These are phyloP conservation scores for Brachionus manjavacas DNA, from an alignment of 1,140 invertebrate genomes.

Conservation along the genomic window DNA sequence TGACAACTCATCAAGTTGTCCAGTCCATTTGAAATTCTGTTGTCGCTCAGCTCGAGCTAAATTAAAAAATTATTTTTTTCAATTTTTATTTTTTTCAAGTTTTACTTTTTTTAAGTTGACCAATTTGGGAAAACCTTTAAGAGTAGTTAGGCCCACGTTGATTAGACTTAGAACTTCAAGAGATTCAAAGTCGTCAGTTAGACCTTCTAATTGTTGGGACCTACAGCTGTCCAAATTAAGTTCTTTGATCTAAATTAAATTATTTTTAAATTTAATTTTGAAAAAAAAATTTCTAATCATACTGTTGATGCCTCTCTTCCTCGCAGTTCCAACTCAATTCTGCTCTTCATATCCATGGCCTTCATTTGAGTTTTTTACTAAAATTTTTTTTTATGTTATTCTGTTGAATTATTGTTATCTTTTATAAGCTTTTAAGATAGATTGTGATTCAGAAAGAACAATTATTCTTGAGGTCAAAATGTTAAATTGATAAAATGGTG, in stretches of 20 bases:
- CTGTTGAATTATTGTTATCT: no score
- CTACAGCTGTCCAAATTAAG: slow-evolving; percentile 91
- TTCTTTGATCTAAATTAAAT: slow-evolving; percentile 62
- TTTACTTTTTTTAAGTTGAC: slow-evolving; percentile 70
- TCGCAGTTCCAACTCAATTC: slow-evolving; percentile 37
- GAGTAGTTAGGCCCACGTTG: slow-evolving; percentile 85
- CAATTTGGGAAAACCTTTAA: slow-evolving; percentile 88
- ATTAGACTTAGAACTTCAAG: slow-evolving; percentile 85
- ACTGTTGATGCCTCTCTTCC: slow-evolving; percentile 23
- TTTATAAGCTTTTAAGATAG: not conserved
- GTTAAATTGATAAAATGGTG: not conserved
- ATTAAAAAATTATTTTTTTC: slow-evolving; percentile 43
- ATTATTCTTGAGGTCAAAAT: not conserved
- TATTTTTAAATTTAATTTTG: no score
- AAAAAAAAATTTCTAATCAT: not conserved
- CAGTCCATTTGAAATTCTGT: slow-evolving; percentile 82
- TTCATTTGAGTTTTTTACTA: slow-evolving; percentile 38
- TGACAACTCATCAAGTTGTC: slow-evolving; percentile 75
- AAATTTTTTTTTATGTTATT: no score
- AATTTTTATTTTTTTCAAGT: not conserved
- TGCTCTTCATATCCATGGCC: slow-evolving; percentile 39
- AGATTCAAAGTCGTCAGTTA: slow-evolving; percentile 83
- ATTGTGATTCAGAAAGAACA: not conserved
- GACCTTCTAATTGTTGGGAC: slow-evolving; percentile 80
- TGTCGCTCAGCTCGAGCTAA: slow-evolving; percentile 72